These are phyloP conservation scores for Takifugu bimaculatus DNA, from an alignment of 2,113 vertebrate genomes.

Conservation along the genomic window DNA sequence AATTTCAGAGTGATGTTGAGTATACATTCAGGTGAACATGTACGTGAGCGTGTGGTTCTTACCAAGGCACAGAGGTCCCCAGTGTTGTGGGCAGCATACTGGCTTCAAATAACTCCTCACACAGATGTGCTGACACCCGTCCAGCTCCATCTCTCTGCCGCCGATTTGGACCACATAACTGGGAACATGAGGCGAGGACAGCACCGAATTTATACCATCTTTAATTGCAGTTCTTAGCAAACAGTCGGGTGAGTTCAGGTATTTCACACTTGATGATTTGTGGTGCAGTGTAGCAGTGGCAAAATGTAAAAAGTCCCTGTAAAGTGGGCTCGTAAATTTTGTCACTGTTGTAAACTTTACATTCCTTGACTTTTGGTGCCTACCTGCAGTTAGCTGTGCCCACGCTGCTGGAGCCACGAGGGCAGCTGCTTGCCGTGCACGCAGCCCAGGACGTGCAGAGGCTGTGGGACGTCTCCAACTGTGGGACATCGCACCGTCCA, in stretches of 20 bases:
- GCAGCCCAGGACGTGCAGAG: constrained; percentile 78
- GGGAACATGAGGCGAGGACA: constrained; percentile 5
- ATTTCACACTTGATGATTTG: too few relatives aligned
- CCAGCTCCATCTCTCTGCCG: constrained; percentile 56
- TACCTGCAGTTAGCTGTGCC: constrained; percentile 78
- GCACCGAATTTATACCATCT: neutral
- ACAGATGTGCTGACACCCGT: constrained; percentile 81
- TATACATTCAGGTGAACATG: neutral
- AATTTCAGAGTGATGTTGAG: neutral
- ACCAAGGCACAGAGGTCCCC: constrained; percentile 85
- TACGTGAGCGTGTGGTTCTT: constrained; percentile 47
- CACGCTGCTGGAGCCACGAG: constrained; percentile 56
- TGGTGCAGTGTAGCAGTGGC: too few relatives aligned
- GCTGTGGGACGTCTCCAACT: neutral
- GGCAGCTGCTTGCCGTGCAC: constrained; percentile 62
- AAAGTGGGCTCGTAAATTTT: too few relatives aligned
- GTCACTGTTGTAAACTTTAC: neutral
- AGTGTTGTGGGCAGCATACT: constrained; percentile 84
- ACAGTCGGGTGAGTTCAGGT: too few relatives aligned
- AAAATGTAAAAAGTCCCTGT: too few relatives aligned
- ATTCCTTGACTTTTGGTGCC: neutral
- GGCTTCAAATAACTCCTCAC: constrained; percentile 65
- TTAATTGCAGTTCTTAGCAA: too few relatives aligned
- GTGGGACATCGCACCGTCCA: constrained; percentile 42
- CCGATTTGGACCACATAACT: constrained; percentile 84